Conservation (phyloP, 2,888 invertebrate genomes). For the Synanthedon vespiformis region DNA sequence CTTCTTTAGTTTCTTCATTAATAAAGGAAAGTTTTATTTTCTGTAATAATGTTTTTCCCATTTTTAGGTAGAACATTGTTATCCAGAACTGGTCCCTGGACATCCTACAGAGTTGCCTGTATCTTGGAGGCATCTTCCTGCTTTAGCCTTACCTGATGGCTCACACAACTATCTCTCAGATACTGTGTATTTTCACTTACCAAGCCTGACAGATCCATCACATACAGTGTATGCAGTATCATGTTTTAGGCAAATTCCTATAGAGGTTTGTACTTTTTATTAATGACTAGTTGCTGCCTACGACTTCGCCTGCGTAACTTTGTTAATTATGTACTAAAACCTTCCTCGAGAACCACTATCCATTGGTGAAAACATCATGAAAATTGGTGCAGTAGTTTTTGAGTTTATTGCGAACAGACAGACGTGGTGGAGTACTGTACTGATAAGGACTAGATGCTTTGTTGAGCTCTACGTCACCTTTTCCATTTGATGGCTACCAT, state of each 20-base stretch:
- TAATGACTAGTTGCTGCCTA: neutral
- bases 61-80: slow-evolving; percentile 87
- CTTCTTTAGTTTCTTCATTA: too few relatives aligned
- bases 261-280: slow-evolving; percentile 73
- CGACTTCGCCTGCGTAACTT: too few relatives aligned
- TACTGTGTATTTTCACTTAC: slow-evolving; percentile 95
- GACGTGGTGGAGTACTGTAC: too few relatives aligned
- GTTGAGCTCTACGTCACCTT: too few relatives aligned
- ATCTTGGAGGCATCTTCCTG: slow-evolving; percentile 96
- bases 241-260: slow-evolving; percentile 96
- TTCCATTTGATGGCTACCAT: too few relatives aligned
- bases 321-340: too few relatives aligned
- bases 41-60: neutral
- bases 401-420: too few relatives aligned
- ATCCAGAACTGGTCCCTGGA: slow-evolving; percentile 86
- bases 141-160: slow-evolving; percentile 96
- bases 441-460: neutral
- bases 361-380: too few relatives aligned
- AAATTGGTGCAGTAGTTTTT: too few relatives aligned
- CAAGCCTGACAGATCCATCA: slow-evolving; percentile 85
- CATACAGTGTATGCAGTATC: slow-evolving; percentile 95
- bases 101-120: slow-evolving; percentile 86
- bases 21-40: neutral
- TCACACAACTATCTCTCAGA: slow-evolving; percentile 97
- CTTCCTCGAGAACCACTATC: too few relatives aligned